These are phyloP conservation scores for Heliconius erato DNA, from an alignment of 2,888 invertebrate genomes.

Conservation along the genomic window DNA sequence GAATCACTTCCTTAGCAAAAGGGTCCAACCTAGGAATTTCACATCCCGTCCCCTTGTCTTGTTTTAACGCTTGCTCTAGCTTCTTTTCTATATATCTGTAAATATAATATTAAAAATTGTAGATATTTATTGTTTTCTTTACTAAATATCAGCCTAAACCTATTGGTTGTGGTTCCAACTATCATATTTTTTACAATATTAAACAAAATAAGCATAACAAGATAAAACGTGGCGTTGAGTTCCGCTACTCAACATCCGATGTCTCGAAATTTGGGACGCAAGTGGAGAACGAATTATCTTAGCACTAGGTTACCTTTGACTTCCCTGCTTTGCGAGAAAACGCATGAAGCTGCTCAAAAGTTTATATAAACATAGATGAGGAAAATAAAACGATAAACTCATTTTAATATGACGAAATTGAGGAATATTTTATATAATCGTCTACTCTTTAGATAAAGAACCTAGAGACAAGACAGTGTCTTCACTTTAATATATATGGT, in stretches of 20 bases:
- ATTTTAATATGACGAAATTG: neutral
- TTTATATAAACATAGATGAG: neutral
- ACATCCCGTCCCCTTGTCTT: slow-evolving; percentile 75
- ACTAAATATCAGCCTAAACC: neutral
- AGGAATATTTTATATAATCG: neutral
- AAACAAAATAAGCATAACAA: too few species aligned
- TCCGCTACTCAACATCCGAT: neutral
- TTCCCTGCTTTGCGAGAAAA: neutral
- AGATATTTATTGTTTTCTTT: neutral
- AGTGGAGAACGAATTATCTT: too few species aligned
- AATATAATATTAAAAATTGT: slow-evolving; percentile 26
- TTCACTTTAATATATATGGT: too few species aligned
- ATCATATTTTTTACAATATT: neutral
- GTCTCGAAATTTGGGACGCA: neutral
- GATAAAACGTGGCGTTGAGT: neutral
- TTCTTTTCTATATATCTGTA: slow-evolving; percentile 70
- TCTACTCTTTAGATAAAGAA: neutral
- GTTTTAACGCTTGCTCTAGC: slow-evolving; percentile 68
- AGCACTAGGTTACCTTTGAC: too few species aligned
- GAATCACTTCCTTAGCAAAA: slow-evolving; percentile 89
- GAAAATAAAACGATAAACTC: neutral
- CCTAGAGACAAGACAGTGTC: neutral
- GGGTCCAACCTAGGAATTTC: slow-evolving; percentile 79
- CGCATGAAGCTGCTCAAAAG: neutral
- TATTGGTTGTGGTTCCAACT: neutral